A percentile compares a stretch with the other conserved stretches of the same genome.
Evolutionary conservation across 2,113 vertebrate genomes (phyloP).

Genomic region (Garra rufa): DNA sequence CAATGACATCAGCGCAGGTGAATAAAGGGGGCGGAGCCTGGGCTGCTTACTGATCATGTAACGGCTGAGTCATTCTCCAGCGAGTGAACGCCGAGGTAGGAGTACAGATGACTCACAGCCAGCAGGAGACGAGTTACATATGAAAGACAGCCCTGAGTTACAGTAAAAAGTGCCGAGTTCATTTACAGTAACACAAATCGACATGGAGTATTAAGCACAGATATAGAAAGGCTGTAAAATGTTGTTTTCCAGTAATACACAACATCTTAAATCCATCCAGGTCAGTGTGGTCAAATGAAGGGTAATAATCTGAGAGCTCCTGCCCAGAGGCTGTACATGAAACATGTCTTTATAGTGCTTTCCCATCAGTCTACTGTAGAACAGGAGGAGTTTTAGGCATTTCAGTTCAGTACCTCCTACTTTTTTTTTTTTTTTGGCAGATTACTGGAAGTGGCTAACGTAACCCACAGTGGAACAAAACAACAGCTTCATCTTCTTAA

Average conservation of each 20-base stretch:
- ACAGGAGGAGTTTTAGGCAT: slow-evolving; percentile 18
- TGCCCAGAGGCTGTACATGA: slow-evolving; percentile 18
- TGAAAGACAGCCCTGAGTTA: slow-evolving; percentile 25
- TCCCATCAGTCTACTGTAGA: not conserved
- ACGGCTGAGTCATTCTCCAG: slow-evolving; percentile 51
- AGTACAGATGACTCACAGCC: slow-evolving; percentile 43
- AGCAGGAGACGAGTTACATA: slow-evolving; percentile 30
- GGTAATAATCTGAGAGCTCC: slow-evolving; percentile 19
- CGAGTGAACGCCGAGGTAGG: slow-evolving; percentile 18
- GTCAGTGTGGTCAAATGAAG: slow-evolving; percentile 30
- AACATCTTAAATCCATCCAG: not conserved
- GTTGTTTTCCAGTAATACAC: slow-evolving; percentile 6
- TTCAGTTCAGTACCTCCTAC: slow-evolving; percentile 6
- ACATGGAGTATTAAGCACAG: not conserved
- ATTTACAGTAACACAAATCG: not conserved
- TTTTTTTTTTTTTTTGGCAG: not conserved
- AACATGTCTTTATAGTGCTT: not conserved
- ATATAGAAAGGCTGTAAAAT: slow-evolving; percentile 18
- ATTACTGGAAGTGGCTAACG: slow-evolving; percentile 40
- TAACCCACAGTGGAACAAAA: slow-evolving; percentile 38
- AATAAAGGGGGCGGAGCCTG: slow-evolving; percentile 23
- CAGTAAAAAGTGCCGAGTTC: slow-evolving; percentile 20
- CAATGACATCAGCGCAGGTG: slow-evolving; percentile 34
- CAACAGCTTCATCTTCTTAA: slow-evolving; percentile 40
- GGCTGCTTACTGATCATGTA: slow-evolving; percentile 30